Percentiles rank a stretch among this genome's conserved stretches.
phyloP scores from a whole-genome alignment of 1,140 invertebrate species.

The Cardiocondyla obscurior region DNA sequence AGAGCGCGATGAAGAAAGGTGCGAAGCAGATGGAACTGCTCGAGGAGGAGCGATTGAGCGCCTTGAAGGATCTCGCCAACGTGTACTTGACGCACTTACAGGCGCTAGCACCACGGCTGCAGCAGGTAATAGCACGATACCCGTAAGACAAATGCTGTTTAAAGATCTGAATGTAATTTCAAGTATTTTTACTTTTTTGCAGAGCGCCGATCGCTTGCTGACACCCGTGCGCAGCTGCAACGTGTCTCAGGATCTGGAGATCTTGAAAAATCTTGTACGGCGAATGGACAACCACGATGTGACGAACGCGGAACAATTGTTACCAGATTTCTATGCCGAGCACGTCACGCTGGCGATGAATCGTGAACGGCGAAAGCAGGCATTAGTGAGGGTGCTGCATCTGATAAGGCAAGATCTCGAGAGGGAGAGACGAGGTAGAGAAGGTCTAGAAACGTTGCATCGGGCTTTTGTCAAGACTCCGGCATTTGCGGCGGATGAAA shows the following conservation, averaged over 20 bases:
- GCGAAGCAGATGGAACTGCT: constrained; percentile 90
- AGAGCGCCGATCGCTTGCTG: constrained; percentile 89
- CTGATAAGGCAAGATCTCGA: constrained; percentile 94
- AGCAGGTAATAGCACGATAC: constrained; percentile 71
- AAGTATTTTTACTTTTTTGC: constrained; percentile 61
- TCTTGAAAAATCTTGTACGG: constrained; percentile 86
- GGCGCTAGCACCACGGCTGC: constrained; percentile 89
- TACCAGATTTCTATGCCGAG: constrained; percentile 97
- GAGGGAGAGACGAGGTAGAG: constrained; percentile 92
- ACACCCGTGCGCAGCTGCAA: constrained; percentile 89
- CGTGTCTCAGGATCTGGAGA: constrained; percentile 89
- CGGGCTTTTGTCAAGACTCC: constrained; percentile 96
- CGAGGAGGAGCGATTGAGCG: constrained; percentile 94
- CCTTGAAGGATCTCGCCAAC: constrained; percentile 90
- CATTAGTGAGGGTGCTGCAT: constrained; percentile 92
- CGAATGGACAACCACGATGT: constrained; percentile 80
- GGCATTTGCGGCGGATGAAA: constrained; percentile 94
- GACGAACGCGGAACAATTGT: constrained; percentile 88
- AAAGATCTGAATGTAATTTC: no score
- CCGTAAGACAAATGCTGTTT: no score
- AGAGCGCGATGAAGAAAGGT: constrained; percentile 93
- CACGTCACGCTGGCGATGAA: constrained; percentile 97
- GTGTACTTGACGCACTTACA: constrained; percentile 92
- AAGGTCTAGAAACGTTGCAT: constrained; percentile 94
- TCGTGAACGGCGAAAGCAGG: constrained; percentile 91